A percentile compares a stretch with the other conserved stretches of the same genome.
phyloP scores from a whole-genome alignment of 2,113 vertebrate genomes.

The Corvus cornix region DNA sequence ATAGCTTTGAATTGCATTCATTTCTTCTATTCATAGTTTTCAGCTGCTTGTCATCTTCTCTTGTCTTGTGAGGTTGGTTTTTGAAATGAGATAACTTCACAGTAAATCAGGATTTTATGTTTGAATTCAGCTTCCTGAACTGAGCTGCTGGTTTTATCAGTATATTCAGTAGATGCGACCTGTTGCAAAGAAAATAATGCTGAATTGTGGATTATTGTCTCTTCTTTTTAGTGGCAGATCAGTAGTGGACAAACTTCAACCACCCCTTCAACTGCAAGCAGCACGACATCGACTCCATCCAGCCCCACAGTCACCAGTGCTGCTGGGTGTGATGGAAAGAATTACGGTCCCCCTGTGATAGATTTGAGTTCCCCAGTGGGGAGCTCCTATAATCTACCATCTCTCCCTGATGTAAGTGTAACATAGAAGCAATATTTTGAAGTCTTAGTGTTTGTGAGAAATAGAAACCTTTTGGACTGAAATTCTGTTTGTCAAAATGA shows the following conservation, averaged over 20 bases:
- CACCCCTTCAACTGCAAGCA: conserved; percentile 61
- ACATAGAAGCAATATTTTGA: neutral
- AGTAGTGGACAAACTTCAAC: conserved; percentile 66
- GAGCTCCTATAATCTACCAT: conserved; percentile 77
- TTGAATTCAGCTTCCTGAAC: neutral
- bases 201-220: neutral
- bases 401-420: conserved; percentile 80
- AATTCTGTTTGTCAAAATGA: neutral
- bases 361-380: conserved; percentile 76
- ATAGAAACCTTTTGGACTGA: neutral
- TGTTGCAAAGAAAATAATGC: neutral
- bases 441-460: neutral
- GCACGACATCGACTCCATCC: conserved; percentile 72
- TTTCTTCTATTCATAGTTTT: conserved; percentile 10
- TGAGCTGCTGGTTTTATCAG: neutral
- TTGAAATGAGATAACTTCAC: neutral
- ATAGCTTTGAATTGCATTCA: neutral
- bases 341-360: conserved; percentile 64
- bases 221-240: conserved; percentile 73
- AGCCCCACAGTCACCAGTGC: conserved; percentile 79
- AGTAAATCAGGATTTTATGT: neutral
- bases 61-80: neutral
- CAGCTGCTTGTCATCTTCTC: neutral
- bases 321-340: conserved; percentile 72
- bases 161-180: neutral